Evolutionary conservation across 2,888 invertebrate species (phyloP), one percentile per base, ranked within the genome.

Genomic region (Harpalus rufipes): DNA sequence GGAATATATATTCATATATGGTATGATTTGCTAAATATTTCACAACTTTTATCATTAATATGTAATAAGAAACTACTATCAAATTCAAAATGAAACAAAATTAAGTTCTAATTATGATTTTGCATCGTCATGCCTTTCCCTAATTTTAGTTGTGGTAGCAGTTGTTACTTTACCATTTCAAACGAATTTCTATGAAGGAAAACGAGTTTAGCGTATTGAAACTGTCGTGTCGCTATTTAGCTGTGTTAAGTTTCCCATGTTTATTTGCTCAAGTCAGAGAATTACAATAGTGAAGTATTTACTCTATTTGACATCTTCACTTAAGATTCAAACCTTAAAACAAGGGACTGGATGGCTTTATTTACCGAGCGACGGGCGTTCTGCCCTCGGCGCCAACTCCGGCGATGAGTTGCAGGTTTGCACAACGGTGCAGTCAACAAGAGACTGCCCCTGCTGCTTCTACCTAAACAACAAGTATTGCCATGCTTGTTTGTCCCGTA

Each of bases 261-360:
- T 16, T 59, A 16, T 59, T 59, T 59, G 18, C 59, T 7, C 59
- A 59, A 59, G 6, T 14, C 25, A n/a, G 18, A 25, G 63, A 65
- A 65, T 65, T 65, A 65, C 63, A 59, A 21, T 3, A 44, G 72
- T 74, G 44, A 68, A 68, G 72, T 74, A 74, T 74, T 74, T 74
- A 44, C 44, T 14, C 10, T 44, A 8, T 14, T 68, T 68, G 39
- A 32, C 44, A 74, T 44, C 39, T 68, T 39, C 14, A 51, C 44
- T 51, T 51, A 51, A 51, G 44, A 51, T 51, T 51, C 32, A 63
- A 63, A 63, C 16, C 63, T 39, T 44, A 74, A 72, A 74, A 74
- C 72, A 74, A 74, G 44, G n/a, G 72, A 74, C 72, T 8, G 44
- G 44, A 12, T 12, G 8, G 44, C 44, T 51, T 51, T 51, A 51